These are phyloP conservation scores for Agrilus cyanescens DNA, from an alignment of 2,888 invertebrate genomes.

Conservation along the genomic window DNA sequence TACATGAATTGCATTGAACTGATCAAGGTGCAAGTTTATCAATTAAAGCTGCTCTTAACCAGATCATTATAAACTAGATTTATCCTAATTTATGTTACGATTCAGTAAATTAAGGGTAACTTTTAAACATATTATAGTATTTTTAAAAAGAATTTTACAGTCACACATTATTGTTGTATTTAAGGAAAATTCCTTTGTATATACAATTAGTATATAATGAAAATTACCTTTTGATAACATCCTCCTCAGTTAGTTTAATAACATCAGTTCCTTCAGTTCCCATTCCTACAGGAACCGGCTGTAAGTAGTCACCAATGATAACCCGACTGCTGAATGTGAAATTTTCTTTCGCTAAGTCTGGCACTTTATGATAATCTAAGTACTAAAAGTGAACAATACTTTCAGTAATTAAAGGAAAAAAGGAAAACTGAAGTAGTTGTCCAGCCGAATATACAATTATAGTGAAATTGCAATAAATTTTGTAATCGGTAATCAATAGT, in stretches of 20 bases:
- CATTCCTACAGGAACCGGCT: constrained; percentile 53
- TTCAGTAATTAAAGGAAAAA: constrained; percentile 4
- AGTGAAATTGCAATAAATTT: no score
- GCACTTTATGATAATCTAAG: constrained; percentile 48
- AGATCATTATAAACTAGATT: no score
- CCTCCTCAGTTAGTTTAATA: constrained; percentile 66
- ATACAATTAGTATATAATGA: not conserved
- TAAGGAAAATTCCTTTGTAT: not conserved
- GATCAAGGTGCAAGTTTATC: no score
- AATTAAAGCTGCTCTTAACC: no score
- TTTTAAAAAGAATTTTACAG: not conserved
- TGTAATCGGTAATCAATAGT: not conserved
- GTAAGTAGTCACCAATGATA: constrained; percentile 83
- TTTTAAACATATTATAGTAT: no score
- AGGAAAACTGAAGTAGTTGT: constrained; percentile 1
- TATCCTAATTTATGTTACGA: no score
- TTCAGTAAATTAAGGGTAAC: no score
- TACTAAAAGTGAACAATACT: constrained; percentile 43
- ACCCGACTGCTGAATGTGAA: constrained; percentile 87
- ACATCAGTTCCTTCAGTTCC: constrained; percentile 58
- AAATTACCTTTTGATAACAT: constrained; percentile 60
- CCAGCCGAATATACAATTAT: no score
- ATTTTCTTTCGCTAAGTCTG: constrained; percentile 68
- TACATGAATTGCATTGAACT: no score
- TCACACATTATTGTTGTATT: not conserved